Base-by-base conservation (phyloP, 2,888 invertebrate genomes). In the Sicus ferrugineus region DNA sequence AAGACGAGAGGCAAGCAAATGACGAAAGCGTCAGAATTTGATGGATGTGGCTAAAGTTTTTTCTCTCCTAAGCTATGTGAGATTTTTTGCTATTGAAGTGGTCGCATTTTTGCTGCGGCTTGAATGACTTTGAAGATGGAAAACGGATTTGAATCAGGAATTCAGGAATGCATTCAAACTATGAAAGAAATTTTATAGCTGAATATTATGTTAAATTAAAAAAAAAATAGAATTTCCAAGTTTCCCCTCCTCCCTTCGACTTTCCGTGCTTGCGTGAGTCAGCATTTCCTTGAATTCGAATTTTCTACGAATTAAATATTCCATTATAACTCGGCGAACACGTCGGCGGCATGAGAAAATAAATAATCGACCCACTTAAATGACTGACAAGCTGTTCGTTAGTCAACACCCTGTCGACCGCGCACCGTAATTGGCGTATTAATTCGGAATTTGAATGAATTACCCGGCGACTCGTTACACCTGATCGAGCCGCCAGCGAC, bases 11-110 rank as follows among this genome's bases (percentile, higher is more conserved):
- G 21, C 56, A 67, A 58, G 42, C 58, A 67, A 67, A 79, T 81
- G 82, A 82, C 79, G 81, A 80, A 80, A 81, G 82, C 81, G 79
- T 80, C 81, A 81, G 80, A 80, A 81, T 79, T 81, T 81, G 81
- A 81, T 81, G 81, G 81, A 81, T 81, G 82, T 73, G 68, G 69
- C 68, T 72, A 69, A 69, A 68, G 69, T 69, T 70, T 67, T 65
- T 11, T 9, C 14, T 46, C 46, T 46, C 19, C 46, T 68, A 62
- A 62, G 38, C 54, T 66, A 48, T 67, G 54, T 31, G n/a, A 42
- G 14, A 54, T 23, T 52, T 52, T 23, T 23, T 52, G 50, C 19
- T 52, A 21, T 19, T 21, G 6, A 21, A 52, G 19, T 52, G 50
- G 50, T 23, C 19, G 11, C 64, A 63, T 30, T 61, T 62, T 23